Evolutionary conservation across 1,140 invertebrate species (phyloP).

Genomic region (Marisa cornuarietis): DNA sequence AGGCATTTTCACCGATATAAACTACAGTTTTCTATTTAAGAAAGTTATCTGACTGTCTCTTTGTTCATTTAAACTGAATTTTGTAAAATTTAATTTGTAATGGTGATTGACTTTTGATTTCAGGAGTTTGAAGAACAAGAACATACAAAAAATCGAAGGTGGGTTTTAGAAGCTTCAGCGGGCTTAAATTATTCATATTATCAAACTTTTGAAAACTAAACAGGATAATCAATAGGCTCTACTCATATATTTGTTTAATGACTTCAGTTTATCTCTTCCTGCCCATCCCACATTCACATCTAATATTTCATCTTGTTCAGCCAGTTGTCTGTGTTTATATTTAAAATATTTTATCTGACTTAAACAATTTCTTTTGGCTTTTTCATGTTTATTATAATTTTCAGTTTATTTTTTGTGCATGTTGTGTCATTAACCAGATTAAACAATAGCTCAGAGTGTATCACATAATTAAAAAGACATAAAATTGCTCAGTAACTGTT

Average conservation of each 20-base stretch:
- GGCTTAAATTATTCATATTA: slow-evolving; percentile 64
- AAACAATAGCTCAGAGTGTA: no score
- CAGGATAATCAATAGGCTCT: neutral
- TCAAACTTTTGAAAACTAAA: neutral
- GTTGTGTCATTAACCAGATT: no score
- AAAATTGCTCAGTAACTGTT: no score
- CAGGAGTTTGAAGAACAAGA: slow-evolving; percentile 46
- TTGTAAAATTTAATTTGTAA: neutral
- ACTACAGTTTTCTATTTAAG: neutral
- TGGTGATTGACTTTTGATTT: slow-evolving; percentile 19
- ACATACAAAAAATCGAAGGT: slow-evolving; percentile 35
- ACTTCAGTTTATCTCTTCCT: neutral
- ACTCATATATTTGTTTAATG: neutral
- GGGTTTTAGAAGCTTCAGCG: slow-evolving; percentile 37
- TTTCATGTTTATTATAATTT: no score
- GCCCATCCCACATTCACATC: neutral
- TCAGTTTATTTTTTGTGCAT: no score
- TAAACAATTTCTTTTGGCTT: no score
- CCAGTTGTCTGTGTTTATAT: neutral
- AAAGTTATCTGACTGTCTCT: no score
- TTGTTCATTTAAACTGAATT: no score
- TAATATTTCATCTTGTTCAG: neutral
- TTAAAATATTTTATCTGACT: no score
- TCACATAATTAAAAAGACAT: no score
- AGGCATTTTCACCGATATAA: neutral